Percentiles rank a stretch among this genome's conserved stretches.
Conservation (phyloP, 2,113 vertebrate genomes). For the Microtus pennsylvanicus region DNA sequence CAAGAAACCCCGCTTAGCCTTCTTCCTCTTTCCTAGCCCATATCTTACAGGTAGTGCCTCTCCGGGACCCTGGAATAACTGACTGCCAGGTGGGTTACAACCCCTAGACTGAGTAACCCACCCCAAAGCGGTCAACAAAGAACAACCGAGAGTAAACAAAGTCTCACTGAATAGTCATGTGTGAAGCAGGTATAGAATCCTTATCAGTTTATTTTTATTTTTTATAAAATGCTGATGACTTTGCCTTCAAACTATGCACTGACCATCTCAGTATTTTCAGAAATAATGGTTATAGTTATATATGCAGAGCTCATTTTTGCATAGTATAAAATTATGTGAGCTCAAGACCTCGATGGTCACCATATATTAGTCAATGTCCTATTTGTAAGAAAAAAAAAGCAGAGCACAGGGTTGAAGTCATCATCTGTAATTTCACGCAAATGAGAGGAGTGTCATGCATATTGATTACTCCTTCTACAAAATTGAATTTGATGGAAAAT, state of each 20-base stretch:
- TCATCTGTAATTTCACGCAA: conserved; percentile 70
- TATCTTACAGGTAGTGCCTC: too few relatives aligned
- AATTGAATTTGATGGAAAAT: conserved; percentile 65
- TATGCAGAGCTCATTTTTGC: conserved; percentile 50
- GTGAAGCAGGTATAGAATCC: neutral
- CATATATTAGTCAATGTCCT: conserved; percentile 51
- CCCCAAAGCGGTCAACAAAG: too few relatives aligned
- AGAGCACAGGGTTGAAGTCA: conserved; percentile 35
- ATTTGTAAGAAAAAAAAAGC: conserved; percentile 64
- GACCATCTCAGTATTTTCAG: neutral
- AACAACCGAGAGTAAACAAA: neutral
- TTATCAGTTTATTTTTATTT: neutral
- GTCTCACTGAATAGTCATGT: neutral
- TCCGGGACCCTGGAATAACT: too few relatives aligned
- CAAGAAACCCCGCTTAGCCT: too few relatives aligned
- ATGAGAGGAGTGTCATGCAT: conserved; percentile 51
- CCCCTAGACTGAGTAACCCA: too few relatives aligned
- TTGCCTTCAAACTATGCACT: conserved; percentile 9
- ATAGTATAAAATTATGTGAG: conserved; percentile 46
- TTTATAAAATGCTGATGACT: neutral
- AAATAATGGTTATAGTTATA: conserved; percentile 36
- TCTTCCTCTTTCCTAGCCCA: too few relatives aligned
- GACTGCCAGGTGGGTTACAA: too few relatives aligned
- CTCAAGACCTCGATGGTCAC: neutral
- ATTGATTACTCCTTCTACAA: conserved; percentile 39